Percentiles rank a stretch among this genome's conserved stretches.
Evolutionary conservation across 2,797 vertebrate species (phyloP).

Genomic region (Lutjanus campechanus): DNA sequence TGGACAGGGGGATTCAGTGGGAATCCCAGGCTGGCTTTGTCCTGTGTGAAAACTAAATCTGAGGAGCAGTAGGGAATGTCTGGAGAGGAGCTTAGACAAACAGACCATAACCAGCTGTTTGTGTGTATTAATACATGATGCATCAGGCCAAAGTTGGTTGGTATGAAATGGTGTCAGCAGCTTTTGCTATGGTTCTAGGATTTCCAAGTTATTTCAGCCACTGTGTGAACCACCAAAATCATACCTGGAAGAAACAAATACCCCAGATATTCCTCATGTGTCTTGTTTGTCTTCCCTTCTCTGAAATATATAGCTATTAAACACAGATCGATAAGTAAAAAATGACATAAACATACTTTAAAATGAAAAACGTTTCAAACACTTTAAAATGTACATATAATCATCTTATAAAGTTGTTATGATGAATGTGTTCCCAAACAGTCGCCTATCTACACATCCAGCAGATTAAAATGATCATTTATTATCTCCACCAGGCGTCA

Average conservation of each 20-base stretch:
- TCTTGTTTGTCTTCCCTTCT: slow-evolving; percentile 8
- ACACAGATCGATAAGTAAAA: neutral
- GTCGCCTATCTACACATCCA: too few relatives aligned
- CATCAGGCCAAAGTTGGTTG: neutral
- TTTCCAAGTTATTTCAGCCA: slow-evolving; percentile 28
- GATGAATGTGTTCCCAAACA: neutral
- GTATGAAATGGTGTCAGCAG: neutral
- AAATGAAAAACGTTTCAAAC: neutral
- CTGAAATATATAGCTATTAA: neutral
- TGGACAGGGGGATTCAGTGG: slow-evolving; percentile 46
- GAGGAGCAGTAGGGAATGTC: slow-evolving; percentile 22
- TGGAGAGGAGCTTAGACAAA: slow-evolving; percentile 27
- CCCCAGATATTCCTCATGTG: slow-evolving; percentile 44
- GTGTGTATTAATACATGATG: slow-evolving; percentile 24
- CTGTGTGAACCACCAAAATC: slow-evolving; percentile 17
- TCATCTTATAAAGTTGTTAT: too few relatives aligned
- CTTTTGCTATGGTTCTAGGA: neutral
- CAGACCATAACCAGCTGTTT: slow-evolving; percentile 60
- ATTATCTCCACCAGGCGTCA: too few relatives aligned
- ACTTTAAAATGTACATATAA: neutral
- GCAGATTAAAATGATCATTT: too few relatives aligned
- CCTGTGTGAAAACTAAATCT: slow-evolving; percentile 57
- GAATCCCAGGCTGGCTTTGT: slow-evolving; percentile 51
- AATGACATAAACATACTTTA: neutral
- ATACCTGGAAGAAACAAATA: slow-evolving; percentile 38